Evolutionary conservation across 2,888 invertebrate species (phyloP).

Genomic region (Euzetes globulus): DNA sequence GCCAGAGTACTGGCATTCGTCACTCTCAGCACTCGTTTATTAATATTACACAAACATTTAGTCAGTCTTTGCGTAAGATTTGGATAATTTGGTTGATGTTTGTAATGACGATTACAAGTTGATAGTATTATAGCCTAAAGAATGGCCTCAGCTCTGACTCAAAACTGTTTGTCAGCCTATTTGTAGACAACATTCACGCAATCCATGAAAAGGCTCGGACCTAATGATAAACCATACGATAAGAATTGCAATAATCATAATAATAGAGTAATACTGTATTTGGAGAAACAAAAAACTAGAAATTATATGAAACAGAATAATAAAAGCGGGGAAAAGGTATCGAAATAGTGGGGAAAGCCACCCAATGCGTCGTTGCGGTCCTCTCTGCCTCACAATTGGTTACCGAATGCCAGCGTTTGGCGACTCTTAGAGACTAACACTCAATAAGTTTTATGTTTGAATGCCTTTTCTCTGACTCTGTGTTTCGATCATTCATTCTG

Average conservation of each 20-base stretch:
- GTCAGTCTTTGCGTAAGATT: neutral
- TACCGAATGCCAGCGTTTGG: conserved; percentile 1
- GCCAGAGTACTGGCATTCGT: neutral
- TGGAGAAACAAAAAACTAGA: neutral
- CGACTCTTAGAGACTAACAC: neutral
- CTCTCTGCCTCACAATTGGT: conserved; percentile 3
- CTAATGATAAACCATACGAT: neutral
- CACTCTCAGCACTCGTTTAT: conserved; percentile 7
- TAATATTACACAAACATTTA: conserved; percentile 20
- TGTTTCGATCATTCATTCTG: conserved; percentile 34
- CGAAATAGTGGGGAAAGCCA: neutral
- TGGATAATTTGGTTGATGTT: neutral
- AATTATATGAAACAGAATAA: neutral
- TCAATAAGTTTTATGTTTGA: neutral
- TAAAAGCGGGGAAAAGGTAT: no score
- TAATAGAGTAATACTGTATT: conserved; percentile 12
- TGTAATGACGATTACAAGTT: neutral
- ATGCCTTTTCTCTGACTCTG: neutral
- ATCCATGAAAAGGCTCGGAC: neutral
- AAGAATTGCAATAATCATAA: neutral
- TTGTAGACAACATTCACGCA: neutral
- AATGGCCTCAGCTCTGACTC: no score
- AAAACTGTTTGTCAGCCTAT: neutral
- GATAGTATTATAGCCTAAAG: no score
- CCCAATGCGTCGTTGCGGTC: conserved; percentile 15